Conservation (phyloP, 2,797 vertebrate genomes). For the Nannoperca australis region DNA sequence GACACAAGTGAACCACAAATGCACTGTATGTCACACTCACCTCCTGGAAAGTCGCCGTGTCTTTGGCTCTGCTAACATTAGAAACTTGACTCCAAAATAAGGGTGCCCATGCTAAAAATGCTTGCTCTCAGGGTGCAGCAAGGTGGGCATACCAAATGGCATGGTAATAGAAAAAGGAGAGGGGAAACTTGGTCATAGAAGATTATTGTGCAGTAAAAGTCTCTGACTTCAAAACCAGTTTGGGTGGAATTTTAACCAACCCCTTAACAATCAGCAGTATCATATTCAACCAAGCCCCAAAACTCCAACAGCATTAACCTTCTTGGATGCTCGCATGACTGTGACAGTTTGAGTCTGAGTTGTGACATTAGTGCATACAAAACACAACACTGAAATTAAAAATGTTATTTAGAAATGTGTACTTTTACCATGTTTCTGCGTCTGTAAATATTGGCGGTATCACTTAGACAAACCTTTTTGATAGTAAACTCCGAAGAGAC, state of each 20-base stretch:
- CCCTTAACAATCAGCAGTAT: not conserved
- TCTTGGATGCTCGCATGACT: not conserved
- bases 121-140: not conserved
- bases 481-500: not conserved
- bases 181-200: not conserved
- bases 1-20: not conserved
- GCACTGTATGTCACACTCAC: not conserved
- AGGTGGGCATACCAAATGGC: conserved; percentile 2
- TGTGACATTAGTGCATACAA: not conserved
- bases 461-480: not conserved
- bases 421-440: not conserved
- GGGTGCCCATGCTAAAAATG: not conserved
- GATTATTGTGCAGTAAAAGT: not conserved
- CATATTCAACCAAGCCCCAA: not conserved
- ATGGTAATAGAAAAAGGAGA: not conserved
- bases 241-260: not conserved
- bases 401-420: not conserved
- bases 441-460: not conserved
- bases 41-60: not conserved
- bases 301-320: not conserved
- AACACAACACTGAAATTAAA: not conserved
- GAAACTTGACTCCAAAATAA: not conserved
- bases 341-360: not conserved
- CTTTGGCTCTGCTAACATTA: not conserved
- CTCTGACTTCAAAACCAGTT: not conserved